Conservation (phyloP, 2,888 invertebrate genomes). For the Aporophyla lueneburgensis region DNA sequence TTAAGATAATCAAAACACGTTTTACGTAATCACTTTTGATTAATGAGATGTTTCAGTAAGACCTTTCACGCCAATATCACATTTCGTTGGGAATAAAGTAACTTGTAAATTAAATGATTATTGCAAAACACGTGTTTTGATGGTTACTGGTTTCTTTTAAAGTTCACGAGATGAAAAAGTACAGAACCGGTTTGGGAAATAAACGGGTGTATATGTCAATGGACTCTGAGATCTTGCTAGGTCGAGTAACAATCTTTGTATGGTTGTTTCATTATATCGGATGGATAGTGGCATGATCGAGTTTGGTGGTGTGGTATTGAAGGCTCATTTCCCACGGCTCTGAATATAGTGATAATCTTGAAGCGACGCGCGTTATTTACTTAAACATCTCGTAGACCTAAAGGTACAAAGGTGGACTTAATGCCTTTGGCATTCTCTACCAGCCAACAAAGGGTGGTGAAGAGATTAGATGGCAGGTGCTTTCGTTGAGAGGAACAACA, state of each 20-base stretch:
- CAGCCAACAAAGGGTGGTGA: too few relatives aligned
- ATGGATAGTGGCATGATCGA: neutral
- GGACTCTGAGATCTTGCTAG: neutral
- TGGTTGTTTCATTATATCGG: neutral
- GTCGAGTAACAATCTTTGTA: conserved; percentile 5
- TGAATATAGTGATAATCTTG: neutral
- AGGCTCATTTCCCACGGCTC: neutral
- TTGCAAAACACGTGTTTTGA: conserved; percentile 18
- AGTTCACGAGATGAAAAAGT: conserved; percentile 4
- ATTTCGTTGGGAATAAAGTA: conserved; percentile 6
- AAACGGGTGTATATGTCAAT: conserved; percentile 28
- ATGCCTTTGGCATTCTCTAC: too few relatives aligned
- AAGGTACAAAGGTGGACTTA: too few relatives aligned
- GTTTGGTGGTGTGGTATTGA: neutral
- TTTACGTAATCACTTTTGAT: conserved; percentile 44
- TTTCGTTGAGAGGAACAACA: too few relatives aligned
- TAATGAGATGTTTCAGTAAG: conserved; percentile 32
- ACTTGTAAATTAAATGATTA: conserved; percentile 13
- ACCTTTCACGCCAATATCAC: conserved; percentile 17
- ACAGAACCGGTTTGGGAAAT: conserved; percentile 31
- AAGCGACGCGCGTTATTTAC: neutral
- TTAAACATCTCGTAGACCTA: too few relatives aligned
- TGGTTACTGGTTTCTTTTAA: conserved; percentile 20
- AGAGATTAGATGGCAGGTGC: too few relatives aligned
- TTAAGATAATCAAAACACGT: conserved; percentile 37